Evolutionary conservation across 2,113 vertebrate genomes (phyloP).

Genomic region (Noturus placidus): DNA sequence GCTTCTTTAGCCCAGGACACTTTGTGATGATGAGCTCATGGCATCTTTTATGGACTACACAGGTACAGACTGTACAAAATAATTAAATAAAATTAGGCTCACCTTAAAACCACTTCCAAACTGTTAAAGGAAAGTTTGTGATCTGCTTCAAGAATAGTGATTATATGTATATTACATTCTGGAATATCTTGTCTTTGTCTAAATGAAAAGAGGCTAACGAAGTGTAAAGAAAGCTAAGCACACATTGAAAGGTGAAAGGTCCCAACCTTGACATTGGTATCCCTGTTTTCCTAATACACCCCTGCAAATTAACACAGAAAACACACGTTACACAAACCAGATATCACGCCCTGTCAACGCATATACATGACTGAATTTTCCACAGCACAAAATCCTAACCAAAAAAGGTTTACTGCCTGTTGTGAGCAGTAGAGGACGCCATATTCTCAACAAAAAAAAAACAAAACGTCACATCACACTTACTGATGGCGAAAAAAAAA

Average conservation of each 20-base stretch:
- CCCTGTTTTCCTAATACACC: slow-evolving; percentile 99
- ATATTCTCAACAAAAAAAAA: background rate
- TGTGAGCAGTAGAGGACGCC: slow-evolving; percentile 48
- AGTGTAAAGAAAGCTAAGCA: background rate
- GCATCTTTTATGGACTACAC: slow-evolving; percentile 97
- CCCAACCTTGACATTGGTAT: slow-evolving; percentile 99
- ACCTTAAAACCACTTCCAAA: background rate
- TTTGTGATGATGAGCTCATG: slow-evolving; percentile 99
- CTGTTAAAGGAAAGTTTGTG: background rate
- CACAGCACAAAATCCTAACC: background rate
- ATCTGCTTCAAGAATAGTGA: background rate
- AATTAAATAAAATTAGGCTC: background rate
- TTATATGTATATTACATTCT: background rate
- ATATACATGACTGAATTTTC: slow-evolving; percentile 30
- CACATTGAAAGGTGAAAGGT: slow-evolving; percentile 3
- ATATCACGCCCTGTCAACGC: slow-evolving; percentile 2
- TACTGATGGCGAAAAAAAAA: background rate
- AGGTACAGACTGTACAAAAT: slow-evolving; percentile 87
- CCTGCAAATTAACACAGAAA: slow-evolving; percentile 76
- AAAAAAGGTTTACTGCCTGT: background rate
- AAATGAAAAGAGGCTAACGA: background rate
- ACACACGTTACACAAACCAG: slow-evolving; percentile 30
- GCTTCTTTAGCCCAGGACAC: slow-evolving; percentile 96
- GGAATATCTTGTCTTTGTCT: background rate
- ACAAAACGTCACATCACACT: background rate